These are phyloP conservation scores for Merluccius polli DNA, from an alignment of 2,797 vertebrate genomes.

Conservation along the genomic window DNA sequence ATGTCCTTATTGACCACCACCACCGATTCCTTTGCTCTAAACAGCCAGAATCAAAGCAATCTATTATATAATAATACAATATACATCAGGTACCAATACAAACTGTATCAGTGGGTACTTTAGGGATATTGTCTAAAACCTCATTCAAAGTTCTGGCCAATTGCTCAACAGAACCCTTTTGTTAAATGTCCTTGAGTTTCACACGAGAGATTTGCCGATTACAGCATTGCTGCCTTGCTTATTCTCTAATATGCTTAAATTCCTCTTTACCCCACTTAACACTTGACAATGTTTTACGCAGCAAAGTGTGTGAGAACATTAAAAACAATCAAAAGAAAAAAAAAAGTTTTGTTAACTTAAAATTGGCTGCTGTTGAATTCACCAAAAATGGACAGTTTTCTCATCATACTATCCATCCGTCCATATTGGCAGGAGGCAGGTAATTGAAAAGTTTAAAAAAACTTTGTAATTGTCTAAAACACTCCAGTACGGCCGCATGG, in stretches of 20 bases:
- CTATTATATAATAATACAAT: background rate
- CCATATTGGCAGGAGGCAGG: too few species aligned
- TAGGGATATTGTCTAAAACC: background rate
- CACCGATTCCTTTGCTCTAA: background rate
- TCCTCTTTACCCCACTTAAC: background rate
- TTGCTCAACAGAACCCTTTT: conserved; percentile 26
- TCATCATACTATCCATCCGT: background rate
- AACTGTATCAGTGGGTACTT: background rate
- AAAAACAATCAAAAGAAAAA: conserved; percentile 37
- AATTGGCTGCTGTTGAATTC: background rate
- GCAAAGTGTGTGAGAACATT: conserved; percentile 37
- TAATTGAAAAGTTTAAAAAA: background rate
- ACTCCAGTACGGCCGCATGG: background rate
- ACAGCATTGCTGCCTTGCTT: conserved; percentile 57
- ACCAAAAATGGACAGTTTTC: too few species aligned
- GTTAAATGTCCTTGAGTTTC: conserved; percentile 38
- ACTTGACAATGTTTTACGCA: background rate
- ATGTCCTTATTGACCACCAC: background rate
- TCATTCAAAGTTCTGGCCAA: conserved; percentile 14
- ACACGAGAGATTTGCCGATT: conserved; percentile 63
- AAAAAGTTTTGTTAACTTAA: background rate
- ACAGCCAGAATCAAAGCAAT: background rate
- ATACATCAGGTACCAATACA: background rate
- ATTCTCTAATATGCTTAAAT: conserved; percentile 49
- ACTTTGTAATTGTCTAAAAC: background rate